Conservation (phyloP, 1,140 invertebrate species). For the Thaumetopoea pityocampa region DNA sequence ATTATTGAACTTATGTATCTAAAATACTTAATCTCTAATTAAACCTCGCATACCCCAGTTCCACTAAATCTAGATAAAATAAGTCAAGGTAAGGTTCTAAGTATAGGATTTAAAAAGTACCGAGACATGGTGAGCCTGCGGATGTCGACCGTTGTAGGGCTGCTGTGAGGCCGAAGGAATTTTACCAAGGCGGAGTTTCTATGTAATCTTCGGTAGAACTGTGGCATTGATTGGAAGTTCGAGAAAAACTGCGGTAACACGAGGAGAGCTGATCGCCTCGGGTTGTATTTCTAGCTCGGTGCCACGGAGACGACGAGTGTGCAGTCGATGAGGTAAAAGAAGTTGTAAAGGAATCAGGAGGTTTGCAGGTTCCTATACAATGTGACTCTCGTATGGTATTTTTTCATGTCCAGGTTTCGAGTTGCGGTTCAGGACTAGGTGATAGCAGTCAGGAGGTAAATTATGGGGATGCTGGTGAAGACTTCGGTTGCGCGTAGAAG, state of each 20-base stretch:
- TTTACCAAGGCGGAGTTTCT: slow-evolving; percentile 56
- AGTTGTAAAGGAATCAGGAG: slow-evolving; percentile 44
- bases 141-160: slow-evolving; percentile 58
- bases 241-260: slow-evolving; percentile 50
- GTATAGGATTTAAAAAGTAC: slow-evolving; percentile 71
- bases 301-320: slow-evolving; percentile 58
- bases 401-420: slow-evolving; percentile 33
- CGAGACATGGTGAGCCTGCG: slow-evolving; percentile 66
- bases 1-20: no score
- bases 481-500: slow-evolving; percentile 61
- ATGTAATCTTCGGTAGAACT: slow-evolving; percentile 52
- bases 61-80: slow-evolving; percentile 53
- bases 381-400: slow-evolving; percentile 41
- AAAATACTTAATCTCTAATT: no score
- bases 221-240: slow-evolving; percentile 50
- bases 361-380: slow-evolving; percentile 46
- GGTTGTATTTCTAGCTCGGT: slow-evolving; percentile 53
- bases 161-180: slow-evolving; percentile 66
- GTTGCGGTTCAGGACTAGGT: slow-evolving; percentile 49
- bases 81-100: slow-evolving; percentile 69
- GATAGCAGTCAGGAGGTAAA: slow-evolving; percentile 57
- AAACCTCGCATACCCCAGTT: no score
- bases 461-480: slow-evolving; percentile 52
- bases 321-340: slow-evolving; percentile 60
- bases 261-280: slow-evolving; percentile 42